Evolutionary conservation across 2,888 invertebrate genomes (phyloP), one percentile per base, ranked within the genome.

Genomic region (Agonopterix subpropinquella): DNA sequence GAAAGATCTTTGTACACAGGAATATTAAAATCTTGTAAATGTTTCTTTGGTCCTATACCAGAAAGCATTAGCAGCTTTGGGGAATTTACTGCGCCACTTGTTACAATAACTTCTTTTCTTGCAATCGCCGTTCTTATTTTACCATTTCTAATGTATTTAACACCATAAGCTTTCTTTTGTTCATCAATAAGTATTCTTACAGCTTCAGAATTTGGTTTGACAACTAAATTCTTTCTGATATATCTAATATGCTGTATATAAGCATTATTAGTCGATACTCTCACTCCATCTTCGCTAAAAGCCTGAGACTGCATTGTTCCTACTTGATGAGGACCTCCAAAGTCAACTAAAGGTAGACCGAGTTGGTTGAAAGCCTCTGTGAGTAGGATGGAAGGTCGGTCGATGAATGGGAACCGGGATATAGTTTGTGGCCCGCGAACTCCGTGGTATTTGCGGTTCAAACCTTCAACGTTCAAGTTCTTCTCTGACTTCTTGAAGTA

Each of bases 401-500:
- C 93, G 18, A 89, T 77, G 67, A 91, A 92, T 0, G 91, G 90
- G 51, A 89, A 92, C 50, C 89, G 74, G 53, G 92, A 89, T 0
- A 93, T 90, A 8, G 83, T 86, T 56, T 89, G 90, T 47, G 91
- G 90, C 0, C 93, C 93, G 0, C 86, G 78, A 7, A 79, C 80
- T 0, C 89, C 90, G 59, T 93, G 93, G 60, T 91, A 91, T 48
- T 82, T 67, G 0, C 79, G 77, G 57, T 91, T 80, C 2, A 89
- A 62, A 1, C 74, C 73, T 52, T 87, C 87, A 1, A 77, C 58
- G 58, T 92, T 87, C 39, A 89, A 66, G 60, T 92, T 92, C 50
- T 89, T 84, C 69, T 92, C 92, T 0, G 91, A 90, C 72, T 92
- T 92, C 51, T 84, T 90, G 69, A 92, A 94, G 69, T 92, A 94